These are phyloP conservation scores for Wasmannia auropunctata DNA, from an alignment of 1,140 invertebrate species.

Conservation along the genomic window DNA sequence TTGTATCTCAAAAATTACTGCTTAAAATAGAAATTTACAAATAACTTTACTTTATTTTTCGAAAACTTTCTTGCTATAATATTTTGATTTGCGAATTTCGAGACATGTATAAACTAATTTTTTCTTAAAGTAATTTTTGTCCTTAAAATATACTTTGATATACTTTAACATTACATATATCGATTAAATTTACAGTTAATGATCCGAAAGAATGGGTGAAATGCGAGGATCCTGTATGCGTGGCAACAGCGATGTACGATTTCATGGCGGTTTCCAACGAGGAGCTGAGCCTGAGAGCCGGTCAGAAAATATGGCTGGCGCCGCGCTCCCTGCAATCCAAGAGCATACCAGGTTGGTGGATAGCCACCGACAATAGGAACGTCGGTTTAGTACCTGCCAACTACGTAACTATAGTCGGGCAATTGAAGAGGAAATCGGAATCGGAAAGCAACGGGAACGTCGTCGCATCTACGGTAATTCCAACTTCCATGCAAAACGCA, in stretches of 20 bases:
- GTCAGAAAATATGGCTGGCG: conserved; percentile 92
- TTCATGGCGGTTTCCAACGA: conserved; percentile 90
- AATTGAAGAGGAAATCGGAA: conserved; percentile 79
- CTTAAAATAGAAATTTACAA: too few species aligned
- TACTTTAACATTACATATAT: conserved; percentile 3
- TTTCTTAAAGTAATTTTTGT: conserved; percentile 9
- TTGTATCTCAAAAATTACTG: too few species aligned
- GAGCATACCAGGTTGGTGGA: conserved; percentile 90
- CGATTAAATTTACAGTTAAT: conserved; percentile 29
- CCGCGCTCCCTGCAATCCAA: conserved; percentile 93
- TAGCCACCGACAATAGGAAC: conserved; percentile 89
- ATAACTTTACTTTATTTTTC: too few species aligned
- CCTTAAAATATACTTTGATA: conserved; percentile 2
- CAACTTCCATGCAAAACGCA: conserved; percentile 2
- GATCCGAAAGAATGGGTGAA: conserved; percentile 82
- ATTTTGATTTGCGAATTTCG: too few species aligned
- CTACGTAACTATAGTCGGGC: conserved; percentile 87
- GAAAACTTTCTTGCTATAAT: too few species aligned
- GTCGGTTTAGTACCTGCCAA: conserved; percentile 93
- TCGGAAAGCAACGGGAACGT: not conserved
- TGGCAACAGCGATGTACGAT: conserved; percentile 91
- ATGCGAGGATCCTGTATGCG: conserved; percentile 90
- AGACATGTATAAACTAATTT: not conserved
- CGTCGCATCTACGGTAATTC: not conserved
- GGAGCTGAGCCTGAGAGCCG: conserved; percentile 92